Percentiles rank a stretch among this genome's conserved stretches.
These are phyloP conservation scores for Mixornis gularis DNA, from an alignment of 2,113 vertebrate species.

Conservation along the genomic window DNA sequence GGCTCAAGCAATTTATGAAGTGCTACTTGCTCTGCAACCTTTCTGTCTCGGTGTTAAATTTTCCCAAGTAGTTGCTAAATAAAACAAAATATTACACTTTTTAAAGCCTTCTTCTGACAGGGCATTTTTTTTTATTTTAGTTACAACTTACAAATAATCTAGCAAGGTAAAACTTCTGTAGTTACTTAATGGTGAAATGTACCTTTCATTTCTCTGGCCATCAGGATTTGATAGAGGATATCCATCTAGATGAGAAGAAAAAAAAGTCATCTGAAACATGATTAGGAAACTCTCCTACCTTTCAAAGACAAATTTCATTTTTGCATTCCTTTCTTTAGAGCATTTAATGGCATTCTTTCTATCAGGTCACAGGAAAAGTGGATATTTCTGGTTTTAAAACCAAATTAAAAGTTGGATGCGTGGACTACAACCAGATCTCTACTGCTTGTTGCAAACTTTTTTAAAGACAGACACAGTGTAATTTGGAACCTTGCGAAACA, in stretches of 20 bases:
- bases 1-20: conserved; percentile 78
- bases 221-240: conserved; percentile 49
- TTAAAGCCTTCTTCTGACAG: conserved; percentile 51
- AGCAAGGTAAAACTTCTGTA: conserved; percentile 51
- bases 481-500: neutral
- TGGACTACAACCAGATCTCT: neutral
- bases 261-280: neutral
- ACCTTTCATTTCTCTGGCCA: conserved; percentile 45
- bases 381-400: conserved; percentile 23
- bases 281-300: conserved; percentile 31
- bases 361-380: neutral
- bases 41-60: conserved; percentile 72
- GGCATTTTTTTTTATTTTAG: conserved; percentile 54
- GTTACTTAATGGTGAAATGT: conserved; percentile 58
- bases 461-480: neutral
- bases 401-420: conserved; percentile 14
- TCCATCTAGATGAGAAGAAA: conserved; percentile 30
- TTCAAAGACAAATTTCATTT: conserved; percentile 20
- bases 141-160: conserved; percentile 65
- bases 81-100: conserved; percentile 71
- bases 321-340: conserved; percentile 25
- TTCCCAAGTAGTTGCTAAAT: conserved; percentile 71
- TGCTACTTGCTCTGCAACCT: conserved; percentile 72
- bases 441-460: neutral
- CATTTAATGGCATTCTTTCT: conserved; percentile 6